These are phyloP conservation scores for Ptyas mucosa DNA, from an alignment of 2,113 vertebrate species.

Conservation along the genomic window DNA sequence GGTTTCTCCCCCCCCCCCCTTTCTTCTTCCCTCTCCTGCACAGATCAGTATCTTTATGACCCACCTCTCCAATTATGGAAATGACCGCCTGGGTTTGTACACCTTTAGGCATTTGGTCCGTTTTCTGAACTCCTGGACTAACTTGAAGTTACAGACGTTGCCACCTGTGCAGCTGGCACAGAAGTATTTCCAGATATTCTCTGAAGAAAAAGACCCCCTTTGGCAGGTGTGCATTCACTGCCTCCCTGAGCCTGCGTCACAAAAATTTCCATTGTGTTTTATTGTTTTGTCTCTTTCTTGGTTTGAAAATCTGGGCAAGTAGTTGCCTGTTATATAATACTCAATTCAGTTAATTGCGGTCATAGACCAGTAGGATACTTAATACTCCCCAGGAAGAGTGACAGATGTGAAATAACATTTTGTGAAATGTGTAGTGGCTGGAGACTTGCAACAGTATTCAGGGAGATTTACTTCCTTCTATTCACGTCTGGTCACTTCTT, in stretches of 20 bases:
- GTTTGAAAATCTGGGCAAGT: neutral
- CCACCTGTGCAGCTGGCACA: conserved; percentile 90
- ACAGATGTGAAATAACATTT: neutral
- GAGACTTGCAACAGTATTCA: neutral
- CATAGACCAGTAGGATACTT: neutral
- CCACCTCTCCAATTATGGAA: conserved; percentile 95
- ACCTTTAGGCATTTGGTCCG: conserved; percentile 92
- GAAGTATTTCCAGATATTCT: conserved; percentile 97
- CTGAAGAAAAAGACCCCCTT: conserved; percentile 91
- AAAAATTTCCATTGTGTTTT: neutral
- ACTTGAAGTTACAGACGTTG: conserved; percentile 90
- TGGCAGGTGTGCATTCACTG: conserved; percentile 82
- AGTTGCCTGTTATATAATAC: neutral
- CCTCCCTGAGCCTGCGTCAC: rapidly evolving
- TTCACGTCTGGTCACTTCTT: neutral
- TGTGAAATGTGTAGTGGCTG: neutral
- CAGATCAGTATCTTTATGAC: conserved; percentile 99
- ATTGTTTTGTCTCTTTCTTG: neutral
- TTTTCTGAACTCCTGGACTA: conserved; percentile 94
- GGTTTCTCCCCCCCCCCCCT: neutral
- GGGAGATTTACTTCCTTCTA: neutral
- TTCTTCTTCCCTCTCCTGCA: neutral
- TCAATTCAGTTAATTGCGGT: neutral
- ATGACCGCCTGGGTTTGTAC: conserved; percentile 93
- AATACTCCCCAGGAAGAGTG: neutral